phyloP scores from a whole-genome alignment of 2,888 invertebrate genomes.

The Sialis fuliginosa region DNA sequence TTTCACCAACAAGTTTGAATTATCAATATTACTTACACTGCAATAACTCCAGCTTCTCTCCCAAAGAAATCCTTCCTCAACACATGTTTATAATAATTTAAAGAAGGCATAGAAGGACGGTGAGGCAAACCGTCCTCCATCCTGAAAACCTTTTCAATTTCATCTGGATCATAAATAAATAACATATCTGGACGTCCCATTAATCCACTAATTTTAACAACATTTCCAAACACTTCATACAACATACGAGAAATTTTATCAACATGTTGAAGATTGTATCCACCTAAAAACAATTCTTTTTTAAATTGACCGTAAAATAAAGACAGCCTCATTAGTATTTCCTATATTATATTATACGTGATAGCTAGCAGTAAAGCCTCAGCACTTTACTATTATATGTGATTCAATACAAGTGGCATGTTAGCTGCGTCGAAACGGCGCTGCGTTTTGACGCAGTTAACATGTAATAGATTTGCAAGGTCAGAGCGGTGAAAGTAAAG shows the following conservation, averaged over 20 bases:
- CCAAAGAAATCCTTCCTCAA: conserved; percentile 49
- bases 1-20: neutral
- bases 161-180: conserved; percentile 51
- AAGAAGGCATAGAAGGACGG: conserved; percentile 57
- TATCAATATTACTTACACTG: conserved; percentile 37
- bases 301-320: no score
- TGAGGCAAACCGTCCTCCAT: conserved; percentile 49
- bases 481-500: no score
- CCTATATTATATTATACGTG: no score
- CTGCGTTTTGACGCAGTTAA: no score
- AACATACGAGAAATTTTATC: conserved; percentile 44
- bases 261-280: conserved; percentile 43
- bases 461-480: no score
- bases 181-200: conserved; percentile 56
- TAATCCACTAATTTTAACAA: conserved; percentile 48
- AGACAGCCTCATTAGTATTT: conserved; percentile 6
- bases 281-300: conserved; percentile 26
- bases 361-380: no score
- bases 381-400: no score
- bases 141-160: conserved; percentile 50
- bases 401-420: no score
- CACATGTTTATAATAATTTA: conserved; percentile 54
- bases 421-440: no score
- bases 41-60: conserved; percentile 49
- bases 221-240: conserved; percentile 41